These are phyloP conservation scores for Odontesthes bonariensis DNA, from an alignment of 2,113 vertebrate genomes.

Conservation along the genomic window DNA sequence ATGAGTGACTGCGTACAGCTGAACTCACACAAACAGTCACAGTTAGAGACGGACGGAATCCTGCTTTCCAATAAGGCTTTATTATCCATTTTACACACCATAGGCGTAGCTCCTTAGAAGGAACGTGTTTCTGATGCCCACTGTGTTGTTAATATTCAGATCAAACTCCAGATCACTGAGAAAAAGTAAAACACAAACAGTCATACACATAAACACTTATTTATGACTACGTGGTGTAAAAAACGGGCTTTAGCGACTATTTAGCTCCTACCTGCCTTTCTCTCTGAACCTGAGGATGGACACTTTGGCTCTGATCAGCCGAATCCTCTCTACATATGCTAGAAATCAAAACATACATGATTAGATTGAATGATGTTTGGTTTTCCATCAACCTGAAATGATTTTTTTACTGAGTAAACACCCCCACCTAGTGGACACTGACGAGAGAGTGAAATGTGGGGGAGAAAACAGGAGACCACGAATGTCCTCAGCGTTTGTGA, in stretches of 20 bases:
- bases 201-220: not conserved
- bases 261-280: conserved; percentile 89
- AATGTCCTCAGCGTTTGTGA: not conserved
- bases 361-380: conserved; percentile 13
- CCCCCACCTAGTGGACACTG: conserved; percentile 60
- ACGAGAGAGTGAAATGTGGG: not conserved
- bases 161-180: conserved; percentile 94
- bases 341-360: conserved; percentile 57
- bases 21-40: not conserved
- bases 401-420: conserved; percentile 23
- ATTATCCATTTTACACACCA: conserved; percentile 82
- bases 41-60: not conserved
- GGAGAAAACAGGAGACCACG: not conserved
- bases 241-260: not conserved
- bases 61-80: not conserved
- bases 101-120: conserved; percentile 93
- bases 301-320: conserved; percentile 96
- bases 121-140: conserved; percentile 99
- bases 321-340: conserved; percentile 90
- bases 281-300: conserved; percentile 96
- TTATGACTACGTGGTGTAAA: conserved; percentile 1
- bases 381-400: conserved; percentile 9
- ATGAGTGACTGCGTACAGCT: not conserved
- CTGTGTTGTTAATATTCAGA: conserved; percentile 97
- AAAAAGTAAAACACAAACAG: conserved; percentile 18